Conservation (phyloP, 2,113 vertebrate genomes). For the Sinocyclocheilus rhinocerous region DNA sequence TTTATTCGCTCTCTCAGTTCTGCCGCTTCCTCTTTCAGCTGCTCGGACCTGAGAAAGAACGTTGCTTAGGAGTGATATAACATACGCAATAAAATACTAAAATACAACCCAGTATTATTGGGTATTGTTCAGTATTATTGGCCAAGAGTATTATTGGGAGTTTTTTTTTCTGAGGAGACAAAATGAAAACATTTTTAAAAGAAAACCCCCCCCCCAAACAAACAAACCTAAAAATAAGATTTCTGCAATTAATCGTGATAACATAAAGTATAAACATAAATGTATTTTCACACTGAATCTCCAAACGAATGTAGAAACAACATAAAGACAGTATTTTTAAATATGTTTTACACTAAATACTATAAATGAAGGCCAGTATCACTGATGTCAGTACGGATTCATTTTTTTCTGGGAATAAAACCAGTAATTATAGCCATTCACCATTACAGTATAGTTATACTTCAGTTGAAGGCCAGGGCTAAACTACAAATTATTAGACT, state of each 20-base stretch:
- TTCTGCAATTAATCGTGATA: background rate
- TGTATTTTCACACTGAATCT: background rate
- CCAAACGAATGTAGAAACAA: background rate
- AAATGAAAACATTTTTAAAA: background rate
- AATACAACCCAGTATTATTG: background rate
- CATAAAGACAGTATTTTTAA: background rate
- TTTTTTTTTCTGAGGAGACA: background rate
- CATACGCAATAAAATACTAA: background rate
- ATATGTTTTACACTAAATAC: background rate
- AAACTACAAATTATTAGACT: background rate
- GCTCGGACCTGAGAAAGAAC: conserved; percentile 78
- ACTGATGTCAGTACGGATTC: background rate
- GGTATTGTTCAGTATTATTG: too few relatives aligned
- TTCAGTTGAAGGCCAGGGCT: background rate
- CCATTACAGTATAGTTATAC: background rate
- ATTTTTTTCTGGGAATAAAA: background rate
- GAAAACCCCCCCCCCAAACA: too few relatives aligned
- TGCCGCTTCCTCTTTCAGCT: conserved; percentile 81
- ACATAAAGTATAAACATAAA: background rate
- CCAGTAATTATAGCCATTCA: background rate
- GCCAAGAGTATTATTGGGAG: too few relatives aligned
- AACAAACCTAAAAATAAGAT: background rate
- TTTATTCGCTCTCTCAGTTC: conserved; percentile 90
- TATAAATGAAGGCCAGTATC: background rate
- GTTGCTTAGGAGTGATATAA: background rate